phyloP scores from a whole-genome alignment of 2,113 vertebrate species.

The Hyaena hyaena region DNA sequence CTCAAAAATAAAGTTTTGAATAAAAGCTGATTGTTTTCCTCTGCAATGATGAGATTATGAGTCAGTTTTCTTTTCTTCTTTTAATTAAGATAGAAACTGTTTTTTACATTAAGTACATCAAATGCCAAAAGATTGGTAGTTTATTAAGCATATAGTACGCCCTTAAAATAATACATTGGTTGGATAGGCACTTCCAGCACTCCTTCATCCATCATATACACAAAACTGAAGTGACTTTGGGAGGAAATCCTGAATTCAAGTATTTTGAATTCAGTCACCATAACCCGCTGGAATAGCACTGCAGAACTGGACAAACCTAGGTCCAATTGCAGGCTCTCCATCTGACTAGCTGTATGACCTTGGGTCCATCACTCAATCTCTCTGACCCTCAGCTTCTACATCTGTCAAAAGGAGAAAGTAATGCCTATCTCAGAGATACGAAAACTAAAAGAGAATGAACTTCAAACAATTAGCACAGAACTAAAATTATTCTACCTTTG shows the following conservation, averaged over 20 bases:
- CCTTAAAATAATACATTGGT: slow-evolving; percentile 33
- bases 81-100: not conserved
- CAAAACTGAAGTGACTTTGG: not conserved
- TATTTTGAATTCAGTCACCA: not conserved
- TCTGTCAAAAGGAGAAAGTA: not conserved
- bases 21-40: slow-evolving; percentile 34
- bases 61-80: slow-evolving; percentile 41
- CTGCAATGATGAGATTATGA: not conserved
- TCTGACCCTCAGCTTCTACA: not conserved
- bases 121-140: not conserved
- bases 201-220: not conserved
- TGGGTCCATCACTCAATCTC: not conserved
- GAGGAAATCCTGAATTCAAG: not conserved
- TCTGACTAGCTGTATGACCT: not conserved
- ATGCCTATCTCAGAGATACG: not conserved
- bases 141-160: not conserved
- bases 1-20: too few species aligned
- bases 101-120: slow-evolving; percentile 36
- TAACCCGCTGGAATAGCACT: not conserved
- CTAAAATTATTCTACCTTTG: not conserved
- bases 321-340: not conserved
- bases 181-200: not conserved
- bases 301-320: not conserved
- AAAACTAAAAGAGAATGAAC: slow-evolving; percentile 2
- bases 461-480: slow-evolving; percentile 7